These are phyloP conservation scores for Tauraco hartlaubi DNA, from an alignment of 2,797 vertebrate genomes.

Conservation along the genomic window DNA sequence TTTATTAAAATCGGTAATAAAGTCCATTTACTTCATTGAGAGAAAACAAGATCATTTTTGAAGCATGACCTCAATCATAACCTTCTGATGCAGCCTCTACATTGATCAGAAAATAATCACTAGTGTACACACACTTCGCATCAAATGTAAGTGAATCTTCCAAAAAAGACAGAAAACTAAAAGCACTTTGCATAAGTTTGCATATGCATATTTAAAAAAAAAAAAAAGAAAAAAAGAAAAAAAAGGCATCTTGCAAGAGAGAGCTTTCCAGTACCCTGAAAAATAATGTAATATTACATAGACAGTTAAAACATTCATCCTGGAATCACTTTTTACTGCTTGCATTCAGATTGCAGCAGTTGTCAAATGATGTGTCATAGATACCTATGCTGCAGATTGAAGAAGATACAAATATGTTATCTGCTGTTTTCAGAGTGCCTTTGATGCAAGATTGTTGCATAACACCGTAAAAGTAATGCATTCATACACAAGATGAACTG, in stretches of 20 bases:
- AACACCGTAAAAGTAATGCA: not conserved
- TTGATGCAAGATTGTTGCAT: not conserved
- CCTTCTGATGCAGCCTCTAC: not conserved
- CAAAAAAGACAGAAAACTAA: not conserved
- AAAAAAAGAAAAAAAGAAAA: not conserved
- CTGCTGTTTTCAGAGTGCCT: not conserved
- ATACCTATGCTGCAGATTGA: not conserved
- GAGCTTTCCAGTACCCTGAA: not conserved
- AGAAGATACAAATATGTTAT: not conserved
- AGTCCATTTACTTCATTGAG: not conserved
- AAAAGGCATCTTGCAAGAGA: not conserved
- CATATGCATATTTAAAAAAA: not conserved
- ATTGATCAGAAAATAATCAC: not conserved
- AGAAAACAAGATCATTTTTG: not conserved
- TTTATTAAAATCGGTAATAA: not conserved
- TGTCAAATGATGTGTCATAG: not conserved
- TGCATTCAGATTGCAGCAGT: not conserved
- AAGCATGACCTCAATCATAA: not conserved
- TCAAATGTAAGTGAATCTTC: not conserved
- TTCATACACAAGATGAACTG: not conserved
- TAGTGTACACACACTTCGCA: not conserved
- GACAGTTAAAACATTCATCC: not conserved
- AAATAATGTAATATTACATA: not conserved
- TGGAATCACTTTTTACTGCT: not conserved
- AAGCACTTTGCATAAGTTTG: not conserved